Evolutionary conservation across 37 sponge, comb jelly and placozoan genomes (phyloP), one percentile per base, ranked within the genome.

Genomic region (Tethya wilhelma): DNA sequence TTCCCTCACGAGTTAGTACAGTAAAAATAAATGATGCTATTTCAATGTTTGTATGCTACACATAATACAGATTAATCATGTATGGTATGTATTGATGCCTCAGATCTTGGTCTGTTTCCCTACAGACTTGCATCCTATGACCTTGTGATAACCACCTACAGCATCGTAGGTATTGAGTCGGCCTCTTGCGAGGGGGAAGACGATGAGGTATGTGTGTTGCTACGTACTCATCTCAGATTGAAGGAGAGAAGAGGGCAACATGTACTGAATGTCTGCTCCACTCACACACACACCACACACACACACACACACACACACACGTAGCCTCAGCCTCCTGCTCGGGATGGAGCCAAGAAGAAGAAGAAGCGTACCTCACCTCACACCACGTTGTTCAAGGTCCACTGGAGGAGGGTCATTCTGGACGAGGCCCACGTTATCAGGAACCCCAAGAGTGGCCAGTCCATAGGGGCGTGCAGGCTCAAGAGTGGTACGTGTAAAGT

Each of bases 391-490:
- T 92, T 92, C 64, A 31, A 77, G 43, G 56, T 89, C 22, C 86
- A 93, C 59, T 93, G 94, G 94, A 66, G 74, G 17, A 44, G 94
- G 31, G 59, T 93, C 26, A 68, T 89, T 38, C 67, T 93, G 59
- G 94, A 93, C 62, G 94, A 93, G 69, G 94, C 84, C 8, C 94
- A 93, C 71, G 64, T 56, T 26, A 90, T 93, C 14, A 42, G 81
- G 28, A 93, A 93, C 80, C 87, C 81, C 43, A 83, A 86, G 78
- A 71, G 90, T 31, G 78, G 81, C 37, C 23, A 67, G 25, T 77
- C 90, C 11, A 34, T 77, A 14, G 90, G 90, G 0, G 84, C 69
- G 30, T 80, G 82, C 56, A 46, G 43, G 3, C 81, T 93, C 26
- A 74, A 60, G 46, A 73, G 74, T 23, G 87, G 94, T 93, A 39